These are phyloP conservation scores for Sebastes schlegelii DNA, from an alignment of 2,113 vertebrate genomes.

Conservation along the genomic window DNA sequence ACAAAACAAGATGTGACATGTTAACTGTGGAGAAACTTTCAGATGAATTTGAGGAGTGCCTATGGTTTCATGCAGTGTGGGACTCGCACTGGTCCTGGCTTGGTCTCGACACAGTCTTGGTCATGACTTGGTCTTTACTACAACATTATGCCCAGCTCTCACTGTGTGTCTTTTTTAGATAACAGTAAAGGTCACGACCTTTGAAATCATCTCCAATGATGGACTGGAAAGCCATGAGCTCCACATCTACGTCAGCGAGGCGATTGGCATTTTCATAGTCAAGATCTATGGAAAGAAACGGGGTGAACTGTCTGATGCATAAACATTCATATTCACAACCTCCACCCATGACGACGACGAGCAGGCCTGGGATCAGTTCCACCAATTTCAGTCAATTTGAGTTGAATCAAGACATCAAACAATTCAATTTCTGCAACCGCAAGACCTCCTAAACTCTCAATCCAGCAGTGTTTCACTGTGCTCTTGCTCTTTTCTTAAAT, in stretches of 20 bases:
- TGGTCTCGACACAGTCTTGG: too few species aligned
- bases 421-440: slow-evolving; percentile 10
- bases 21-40: background rate
- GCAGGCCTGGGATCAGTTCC: slow-evolving; percentile 10
- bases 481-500: background rate
- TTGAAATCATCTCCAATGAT: slow-evolving; percentile 85
- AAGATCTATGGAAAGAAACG: slow-evolving; percentile 71
- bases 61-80: too few species aligned
- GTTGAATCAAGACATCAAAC: slow-evolving; percentile 22
- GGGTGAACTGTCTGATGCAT: slow-evolving; percentile 7
- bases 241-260: slow-evolving; percentile 82
- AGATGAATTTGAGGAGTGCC: too few species aligned
- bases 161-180: background rate
- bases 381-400: slow-evolving; percentile 9
- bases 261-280: slow-evolving; percentile 83
- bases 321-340: slow-evolving; percentile 9
- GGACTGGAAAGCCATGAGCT: slow-evolving; percentile 86
- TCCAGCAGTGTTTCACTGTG: background rate
- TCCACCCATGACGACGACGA: slow-evolving; percentile 1
- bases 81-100: too few species aligned
- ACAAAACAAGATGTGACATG: background rate
- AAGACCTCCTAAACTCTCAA: background rate
- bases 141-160: too few species aligned
- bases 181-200: slow-evolving; percentile 69
- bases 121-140: too few species aligned